phyloP scores from a whole-genome alignment of 2,888 invertebrate species.

The Ctenicera cuprea region DNA sequence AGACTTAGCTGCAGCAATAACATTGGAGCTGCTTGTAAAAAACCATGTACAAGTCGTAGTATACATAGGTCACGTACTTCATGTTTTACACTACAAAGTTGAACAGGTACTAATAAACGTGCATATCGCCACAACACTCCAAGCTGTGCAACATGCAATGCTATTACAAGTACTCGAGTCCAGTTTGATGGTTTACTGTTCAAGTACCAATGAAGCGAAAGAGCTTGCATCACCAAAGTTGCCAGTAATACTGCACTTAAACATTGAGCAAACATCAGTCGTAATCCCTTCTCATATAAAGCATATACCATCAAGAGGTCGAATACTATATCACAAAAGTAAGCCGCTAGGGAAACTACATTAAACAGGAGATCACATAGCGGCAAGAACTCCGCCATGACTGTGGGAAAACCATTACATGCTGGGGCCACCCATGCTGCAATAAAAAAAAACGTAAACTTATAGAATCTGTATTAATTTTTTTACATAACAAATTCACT shows the following conservation, averaged over 20 bases:
- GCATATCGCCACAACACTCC: constrained; percentile 90
- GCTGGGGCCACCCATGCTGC: constrained; percentile 53
- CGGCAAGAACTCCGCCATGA: constrained; percentile 89
- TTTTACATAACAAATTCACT: not conserved
- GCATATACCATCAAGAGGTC: constrained; percentile 91
- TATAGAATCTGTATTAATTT: not conserved
- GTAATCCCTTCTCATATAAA: constrained; percentile 81
- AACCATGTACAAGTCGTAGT: constrained; percentile 89
- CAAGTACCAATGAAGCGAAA: constrained; percentile 86
- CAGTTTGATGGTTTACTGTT: constrained; percentile 73
- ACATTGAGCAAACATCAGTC: constrained; percentile 80
- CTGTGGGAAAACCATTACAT: constrained; percentile 68
- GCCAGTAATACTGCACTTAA: constrained; percentile 84
- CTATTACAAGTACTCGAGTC: constrained; percentile 75
- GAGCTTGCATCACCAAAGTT: constrained; percentile 83
- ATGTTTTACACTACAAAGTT: constrained; percentile 87
- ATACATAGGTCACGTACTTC: constrained; percentile 86
- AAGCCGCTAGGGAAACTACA: constrained; percentile 91
- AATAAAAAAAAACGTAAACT: not conserved
- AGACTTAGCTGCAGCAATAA: constrained; percentile 87
- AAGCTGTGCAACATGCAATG: constrained; percentile 81
- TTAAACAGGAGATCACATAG: constrained; percentile 94
- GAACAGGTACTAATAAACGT: constrained; percentile 88
- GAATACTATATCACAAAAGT: constrained; percentile 94
- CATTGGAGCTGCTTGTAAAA: constrained; percentile 93